Evolutionary conservation across 2,888 invertebrate genomes (phyloP), one percentile per base, ranked within the genome.

Genomic region (Heliconius ethilla): DNA sequence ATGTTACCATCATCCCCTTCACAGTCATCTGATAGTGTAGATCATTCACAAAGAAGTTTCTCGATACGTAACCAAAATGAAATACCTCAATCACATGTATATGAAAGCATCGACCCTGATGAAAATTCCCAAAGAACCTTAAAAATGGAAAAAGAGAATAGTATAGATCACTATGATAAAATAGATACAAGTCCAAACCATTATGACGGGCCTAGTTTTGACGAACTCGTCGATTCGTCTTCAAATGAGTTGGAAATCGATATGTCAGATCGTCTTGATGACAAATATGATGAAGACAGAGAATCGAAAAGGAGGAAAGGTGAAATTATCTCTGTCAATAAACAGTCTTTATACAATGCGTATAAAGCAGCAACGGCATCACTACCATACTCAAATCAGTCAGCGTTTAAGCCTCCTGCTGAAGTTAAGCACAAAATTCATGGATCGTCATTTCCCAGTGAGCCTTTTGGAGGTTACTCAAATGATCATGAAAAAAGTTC

Each of bases 221-320:
- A 97, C 88, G 97, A 97, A 86, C 90, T 96, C 72, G 96, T 96
- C 10, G 97, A 97, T 88, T 97, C 97, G 83, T 97, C 97, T 65
- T 97, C 97, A 79, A 97, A 97, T 86, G 97, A 97, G 86, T 87
- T 97, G 77, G 97, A 97, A 89, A 97, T 97, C 84, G 97, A 97
- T 87, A 97, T 97, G 96, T 96, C 97, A 0, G 97, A 97, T 83
- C 95, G 96, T 67, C 94, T 95, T 40, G 95, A 95, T n/a, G 96
- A 96, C 77, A 96, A 95, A 84, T 96, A 96, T 77, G 96, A 96
- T 25, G 92, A 92, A 15, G 95, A 95, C 62, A 93, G 94, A 76
- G 95, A 95, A 27, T 89, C 89, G 66, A 91, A 92, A 79, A 94
- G 93, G 82, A 92, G 94, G 78, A 95, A 95, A 83, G 90, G 92